Base-by-base conservation (phyloP, 2,888 invertebrate species). In the Tenthredo distinguenda region DNA sequence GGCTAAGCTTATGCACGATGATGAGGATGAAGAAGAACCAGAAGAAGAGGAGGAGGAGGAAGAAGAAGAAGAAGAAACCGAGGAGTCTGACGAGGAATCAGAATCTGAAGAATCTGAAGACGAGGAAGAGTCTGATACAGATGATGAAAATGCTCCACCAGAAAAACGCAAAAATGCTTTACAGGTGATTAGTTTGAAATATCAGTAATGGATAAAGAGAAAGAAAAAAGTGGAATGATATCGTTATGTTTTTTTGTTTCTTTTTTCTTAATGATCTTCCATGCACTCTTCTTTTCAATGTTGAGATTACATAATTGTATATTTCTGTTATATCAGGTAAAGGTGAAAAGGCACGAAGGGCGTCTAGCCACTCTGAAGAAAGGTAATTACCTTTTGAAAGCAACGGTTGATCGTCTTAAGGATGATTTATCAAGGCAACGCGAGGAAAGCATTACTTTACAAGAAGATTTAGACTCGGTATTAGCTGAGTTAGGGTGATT, bases 1-100 rank as follows among this genome's bases (percentile, higher is more conserved):
- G 98, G 98, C 98, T 0, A 96, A 96, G 21, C 95, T 98, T 91
- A 96, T 98, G 96, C 97, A 97, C 89, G 97, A 97, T 90, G 96
- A 95, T 2, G 96, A 96, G 0, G 96, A 96, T 7, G 97, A 96
- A 1, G 96, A 96, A 0, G 96, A 96, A 5, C 96, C 96, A 4
- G 96, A 96, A 50, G 95, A 96, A n/a, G 96, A 96, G 76, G 96
- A 95, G 2, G 96, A 95, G 4, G 95, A 95, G 31, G 94, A 94
- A 18, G 94, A 94, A 34, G 94, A 94, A 37, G 94, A 89, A 50
- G 92, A 93, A 40, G 90, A 90, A 74, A 92, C 93, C 85, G 91
- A 92, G 21, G 81, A 81, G 43, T 81, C 81, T 7, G 92, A 93
- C 85, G 91, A 92, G 18, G 77, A 77, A 31, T 58, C 58, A 12